Percentiles rank a stretch among this genome's conserved stretches.
phyloP scores from a whole-genome alignment of 2,888 invertebrate species.

The Troglohyphantes excavatus region DNA sequence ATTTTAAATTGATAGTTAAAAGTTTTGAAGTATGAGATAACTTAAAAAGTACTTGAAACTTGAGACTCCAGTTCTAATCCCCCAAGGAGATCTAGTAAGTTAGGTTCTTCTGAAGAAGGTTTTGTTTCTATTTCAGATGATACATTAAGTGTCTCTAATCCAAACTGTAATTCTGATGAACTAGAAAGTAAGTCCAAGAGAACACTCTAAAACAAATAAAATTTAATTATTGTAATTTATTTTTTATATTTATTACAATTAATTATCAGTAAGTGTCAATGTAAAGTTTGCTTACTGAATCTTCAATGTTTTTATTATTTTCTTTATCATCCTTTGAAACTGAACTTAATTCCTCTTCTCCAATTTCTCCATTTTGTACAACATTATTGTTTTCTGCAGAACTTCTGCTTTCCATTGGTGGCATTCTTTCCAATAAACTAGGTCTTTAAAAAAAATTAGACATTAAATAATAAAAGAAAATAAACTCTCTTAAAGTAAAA shows the following conservation, averaged over 20 bases:
- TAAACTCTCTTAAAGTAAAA: not conserved
- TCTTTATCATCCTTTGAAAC: slow-evolving; percentile 80
- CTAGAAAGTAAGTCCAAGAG: slow-evolving; percentile 93
- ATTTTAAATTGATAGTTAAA: no score
- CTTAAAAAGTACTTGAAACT: slow-evolving; percentile 48
- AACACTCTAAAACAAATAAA: slow-evolving; percentile 87
- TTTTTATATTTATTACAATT: not conserved
- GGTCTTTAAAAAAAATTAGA: slow-evolving; percentile 82
- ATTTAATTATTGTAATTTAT: not conserved
- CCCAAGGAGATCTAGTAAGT: slow-evolving; percentile 93
- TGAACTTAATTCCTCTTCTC: slow-evolving; percentile 79
- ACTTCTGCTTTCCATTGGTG: slow-evolving; percentile 89
- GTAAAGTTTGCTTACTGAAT: slow-evolving; percentile 79
- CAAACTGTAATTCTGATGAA: slow-evolving; percentile 80
- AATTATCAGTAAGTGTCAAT: not conserved
- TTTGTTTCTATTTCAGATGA: slow-evolving; percentile 14
- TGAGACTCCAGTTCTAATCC: slow-evolving; percentile 81
- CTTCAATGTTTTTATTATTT: slow-evolving; percentile 63
- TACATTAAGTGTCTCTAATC: slow-evolving; percentile 3
- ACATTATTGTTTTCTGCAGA: slow-evolving; percentile 81
- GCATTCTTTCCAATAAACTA: slow-evolving; percentile 98
- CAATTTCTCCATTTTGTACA: slow-evolving; percentile 80
- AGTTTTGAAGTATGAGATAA: not conserved
- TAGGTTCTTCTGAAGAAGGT: slow-evolving; percentile 81
- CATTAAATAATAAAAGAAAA: not conserved